These are phyloP conservation scores for Meiosimyza platycephala DNA, from an alignment of 2,888 invertebrate genomes.

Conservation along the genomic window DNA sequence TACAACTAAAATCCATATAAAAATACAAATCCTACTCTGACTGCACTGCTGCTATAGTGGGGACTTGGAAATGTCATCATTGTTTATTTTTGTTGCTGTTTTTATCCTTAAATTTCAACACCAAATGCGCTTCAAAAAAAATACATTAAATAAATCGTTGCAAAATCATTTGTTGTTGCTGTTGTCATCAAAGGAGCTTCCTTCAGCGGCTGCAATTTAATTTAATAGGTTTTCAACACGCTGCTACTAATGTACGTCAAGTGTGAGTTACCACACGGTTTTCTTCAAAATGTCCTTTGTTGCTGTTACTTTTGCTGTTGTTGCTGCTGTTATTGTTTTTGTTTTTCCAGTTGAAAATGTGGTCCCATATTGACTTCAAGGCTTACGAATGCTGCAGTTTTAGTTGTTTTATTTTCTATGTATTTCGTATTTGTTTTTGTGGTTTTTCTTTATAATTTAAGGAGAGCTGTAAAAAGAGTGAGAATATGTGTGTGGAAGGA, in stretches of 20 bases:
- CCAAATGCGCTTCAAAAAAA: conserved; percentile 9
- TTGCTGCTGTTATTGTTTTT: conserved; percentile 9
- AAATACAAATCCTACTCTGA: not conserved
- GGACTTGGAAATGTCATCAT: conserved; percentile 8
- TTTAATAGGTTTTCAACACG: conserved; percentile 43
- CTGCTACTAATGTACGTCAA: not conserved
- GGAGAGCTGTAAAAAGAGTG: conserved; percentile 20
- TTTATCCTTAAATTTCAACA: conserved; percentile 6
- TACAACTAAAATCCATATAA: not conserved
- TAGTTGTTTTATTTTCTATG: conserved; percentile 9
- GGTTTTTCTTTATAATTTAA: not conserved
- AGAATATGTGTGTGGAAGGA: conserved; percentile 11
- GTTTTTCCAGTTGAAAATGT: conserved; percentile 28
- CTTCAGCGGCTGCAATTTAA: conserved; percentile 34
- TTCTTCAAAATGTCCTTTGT: conserved; percentile 6
- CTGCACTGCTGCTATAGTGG: not conserved
- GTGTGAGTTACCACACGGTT: conserved; percentile 30
- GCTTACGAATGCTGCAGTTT: not conserved
- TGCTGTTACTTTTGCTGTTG: not conserved
- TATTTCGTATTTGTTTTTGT: conserved; percentile 9
- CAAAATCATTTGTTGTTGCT: not conserved
- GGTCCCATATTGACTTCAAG: not conserved
- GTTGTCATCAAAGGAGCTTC: not conserved
- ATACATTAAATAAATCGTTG: not conserved
- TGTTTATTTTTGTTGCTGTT: not conserved